Base-by-base conservation (phyloP, 2,888 invertebrate genomes). In the Eristalis intricaria region DNA sequence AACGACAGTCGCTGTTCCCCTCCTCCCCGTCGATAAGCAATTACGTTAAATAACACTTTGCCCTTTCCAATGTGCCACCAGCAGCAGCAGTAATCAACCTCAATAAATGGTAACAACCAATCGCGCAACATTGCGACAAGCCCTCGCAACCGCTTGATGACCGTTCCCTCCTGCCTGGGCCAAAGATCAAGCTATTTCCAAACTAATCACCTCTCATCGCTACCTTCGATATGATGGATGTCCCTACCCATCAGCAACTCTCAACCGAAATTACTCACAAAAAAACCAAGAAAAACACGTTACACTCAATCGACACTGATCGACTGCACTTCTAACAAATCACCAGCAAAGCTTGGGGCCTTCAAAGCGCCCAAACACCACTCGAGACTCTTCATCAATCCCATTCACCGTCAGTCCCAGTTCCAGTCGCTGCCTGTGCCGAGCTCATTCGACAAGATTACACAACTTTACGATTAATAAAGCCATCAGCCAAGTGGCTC, bases 191-290 rank as follows among this genome's bases (percentile, higher is more conserved):
- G n/a, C 50, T 19, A 50, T 43, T 43, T 43, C 7, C 43, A 15
- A 50, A 50, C 50, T 50, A 50, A 50, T 50, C 50, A 19, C 43
- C 43, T n/a, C n/a, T 50, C 43, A 50, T n/a, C 43, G 43, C 7
- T 5, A 7, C 43, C 43, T n/a, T 50, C 43, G 43, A 1, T 50
- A 4, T 50, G 43, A 50, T 60, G 19, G 32, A 58, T 69, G 38
- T 63, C 50, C 50, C 50, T 43, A 69, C 35, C 38, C 70, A 70
- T 69, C 68, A 63, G 60, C 68, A 68, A 43, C 60, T 22, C 60
- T 29, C 66, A 8, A 8, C 77, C 50, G 32, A 69, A 69, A 60
- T 68, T 64, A 68, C 63, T 56, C 19, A 50, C 50, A 43, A 74
- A 29, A 29, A 40, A 40, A 65, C 35, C 35, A 76, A 68, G 26